A percentile compares a stretch with the other conserved stretches of the same genome.
Conservation (phyloP, 2,888 invertebrate genomes). For the Dyspetes luteomarginatus region DNA sequence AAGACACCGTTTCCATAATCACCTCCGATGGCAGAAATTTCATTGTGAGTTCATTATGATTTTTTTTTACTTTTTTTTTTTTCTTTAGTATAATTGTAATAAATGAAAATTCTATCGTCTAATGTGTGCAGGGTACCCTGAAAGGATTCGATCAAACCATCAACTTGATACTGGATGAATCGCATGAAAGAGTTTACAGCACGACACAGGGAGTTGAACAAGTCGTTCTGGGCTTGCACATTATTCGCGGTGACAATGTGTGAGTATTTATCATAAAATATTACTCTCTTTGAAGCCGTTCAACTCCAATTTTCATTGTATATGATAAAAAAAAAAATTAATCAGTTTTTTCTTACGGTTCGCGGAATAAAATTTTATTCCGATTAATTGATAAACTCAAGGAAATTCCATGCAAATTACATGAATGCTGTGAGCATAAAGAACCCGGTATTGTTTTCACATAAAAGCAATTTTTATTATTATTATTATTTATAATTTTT, state of each 20-base stretch:
- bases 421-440: too few species aligned
- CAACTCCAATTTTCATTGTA: not conserved
- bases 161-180: constrained; percentile 98
- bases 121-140: constrained; percentile 91
- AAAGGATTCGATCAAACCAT: constrained; percentile 99
- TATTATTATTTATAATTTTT: constrained; percentile 17
- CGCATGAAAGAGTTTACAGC: constrained; percentile 99
- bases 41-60: constrained; percentile 86
- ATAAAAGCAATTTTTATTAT: constrained; percentile 1
- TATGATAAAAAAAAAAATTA: too few species aligned
- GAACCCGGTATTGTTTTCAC: too few species aligned
- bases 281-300: not conserved
- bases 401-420: too few species aligned
- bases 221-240: constrained; percentile 98
- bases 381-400: too few species aligned
- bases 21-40: constrained; percentile 98
- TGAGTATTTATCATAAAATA: constrained; percentile 85
- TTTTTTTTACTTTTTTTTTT: constrained; percentile 28
- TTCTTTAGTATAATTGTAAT: constrained; percentile 18
- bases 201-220: constrained; percentile 95
- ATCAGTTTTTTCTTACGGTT: too few species aligned
- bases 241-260: constrained; percentile 99
- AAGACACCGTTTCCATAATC: constrained; percentile 96
- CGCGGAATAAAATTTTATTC: too few species aligned
- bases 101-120: too few species aligned